These are phyloP conservation scores for Deilephila porcellus DNA, from an alignment of 2,888 invertebrate species.

Conservation along the genomic window DNA sequence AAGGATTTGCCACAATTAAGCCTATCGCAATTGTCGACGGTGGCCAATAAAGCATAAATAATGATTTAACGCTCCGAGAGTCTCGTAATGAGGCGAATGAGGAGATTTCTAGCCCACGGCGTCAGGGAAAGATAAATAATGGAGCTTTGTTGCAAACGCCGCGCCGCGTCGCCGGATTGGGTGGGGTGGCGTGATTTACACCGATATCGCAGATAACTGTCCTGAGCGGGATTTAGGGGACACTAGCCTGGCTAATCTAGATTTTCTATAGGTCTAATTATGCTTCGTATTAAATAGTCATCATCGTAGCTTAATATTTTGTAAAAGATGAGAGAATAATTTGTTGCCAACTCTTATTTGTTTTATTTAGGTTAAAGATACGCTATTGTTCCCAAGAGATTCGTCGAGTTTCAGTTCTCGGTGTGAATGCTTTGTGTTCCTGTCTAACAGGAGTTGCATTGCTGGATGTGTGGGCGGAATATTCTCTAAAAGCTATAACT, in stretches of 20 bases:
- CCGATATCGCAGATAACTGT: neutral
- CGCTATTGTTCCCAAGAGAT: no score
- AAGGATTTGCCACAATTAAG: slow-evolving; percentile 31
- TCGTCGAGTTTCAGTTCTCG: no score
- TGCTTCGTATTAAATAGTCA: no score
- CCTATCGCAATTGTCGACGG: slow-evolving; percentile 28
- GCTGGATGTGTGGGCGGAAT: no score
- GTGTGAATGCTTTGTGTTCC: no score
- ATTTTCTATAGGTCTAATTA: neutral
- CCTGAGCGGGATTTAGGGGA: neutral
- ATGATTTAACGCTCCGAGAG: slow-evolving; percentile 45
- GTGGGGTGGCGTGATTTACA: slow-evolving; percentile 45
- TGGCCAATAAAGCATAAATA: slow-evolving; percentile 43
- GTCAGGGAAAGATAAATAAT: slow-evolving; percentile 56
- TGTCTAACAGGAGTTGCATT: no score
- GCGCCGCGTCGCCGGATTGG: slow-evolving; percentile 42
- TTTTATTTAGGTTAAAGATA: no score
- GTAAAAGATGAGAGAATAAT: no score
- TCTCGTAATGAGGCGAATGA: slow-evolving; percentile 30
- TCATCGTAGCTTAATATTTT: no score
- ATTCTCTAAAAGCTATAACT: no score
- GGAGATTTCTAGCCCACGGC: slow-evolving; percentile 59
- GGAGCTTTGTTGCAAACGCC: slow-evolving; percentile 51
- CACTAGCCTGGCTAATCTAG: neutral
- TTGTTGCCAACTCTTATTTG: no score